Evolutionary conservation across 2,888 invertebrate genomes (phyloP).

Genomic region (Sicus ferrugineus): DNA sequence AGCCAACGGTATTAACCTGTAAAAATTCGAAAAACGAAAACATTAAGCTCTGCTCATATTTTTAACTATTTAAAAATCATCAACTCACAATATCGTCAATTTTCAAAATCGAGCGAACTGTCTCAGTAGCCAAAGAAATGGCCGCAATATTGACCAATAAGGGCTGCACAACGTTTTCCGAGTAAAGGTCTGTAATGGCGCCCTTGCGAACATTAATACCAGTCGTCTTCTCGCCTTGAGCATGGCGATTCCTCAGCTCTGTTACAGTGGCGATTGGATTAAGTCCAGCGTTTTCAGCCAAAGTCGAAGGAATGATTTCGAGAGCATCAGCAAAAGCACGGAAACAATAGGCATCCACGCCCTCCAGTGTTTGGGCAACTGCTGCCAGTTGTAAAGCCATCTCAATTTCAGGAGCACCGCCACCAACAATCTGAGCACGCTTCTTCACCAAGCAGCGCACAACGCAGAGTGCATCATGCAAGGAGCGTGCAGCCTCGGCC

Average conservation of each 20-base stretch:
- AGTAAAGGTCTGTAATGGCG: conserved; percentile 93
- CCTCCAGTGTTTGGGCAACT: conserved; percentile 82
- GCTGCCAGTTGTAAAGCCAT: conserved; percentile 84
- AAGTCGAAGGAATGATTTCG: conserved; percentile 90
- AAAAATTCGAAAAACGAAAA: conserved; percentile 15
- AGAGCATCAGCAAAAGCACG: conserved; percentile 95
- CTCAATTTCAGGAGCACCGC: conserved; percentile 97
- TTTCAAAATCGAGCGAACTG: conserved; percentile 96
- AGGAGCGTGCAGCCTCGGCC: conserved; percentile 88
- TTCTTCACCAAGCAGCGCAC: conserved; percentile 96
- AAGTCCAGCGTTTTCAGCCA: conserved; percentile 88
- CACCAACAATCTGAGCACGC: conserved; percentile 90
- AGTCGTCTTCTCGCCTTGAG: conserved; percentile 82
- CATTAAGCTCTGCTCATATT: conserved; percentile 13
- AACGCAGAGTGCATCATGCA: conserved; percentile 90
- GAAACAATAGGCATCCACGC: conserved; percentile 95
- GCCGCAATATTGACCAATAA: conserved; percentile 94
- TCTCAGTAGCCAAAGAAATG: conserved; percentile 93
- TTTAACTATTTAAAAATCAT: not conserved
- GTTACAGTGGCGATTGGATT: conserved; percentile 96
- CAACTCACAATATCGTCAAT: conserved; percentile 94
- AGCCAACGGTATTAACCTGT: conserved; percentile 58
- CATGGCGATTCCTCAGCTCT: conserved; percentile 93
- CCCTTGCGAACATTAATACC: conserved; percentile 98
- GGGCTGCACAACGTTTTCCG: conserved; percentile 97